A percentile compares a stretch with the other conserved stretches of the same genome.
These are phyloP conservation scores for Cercocebus atys DNA, from an alignment of 2,113 vertebrate genomes.

Conservation along the genomic window DNA sequence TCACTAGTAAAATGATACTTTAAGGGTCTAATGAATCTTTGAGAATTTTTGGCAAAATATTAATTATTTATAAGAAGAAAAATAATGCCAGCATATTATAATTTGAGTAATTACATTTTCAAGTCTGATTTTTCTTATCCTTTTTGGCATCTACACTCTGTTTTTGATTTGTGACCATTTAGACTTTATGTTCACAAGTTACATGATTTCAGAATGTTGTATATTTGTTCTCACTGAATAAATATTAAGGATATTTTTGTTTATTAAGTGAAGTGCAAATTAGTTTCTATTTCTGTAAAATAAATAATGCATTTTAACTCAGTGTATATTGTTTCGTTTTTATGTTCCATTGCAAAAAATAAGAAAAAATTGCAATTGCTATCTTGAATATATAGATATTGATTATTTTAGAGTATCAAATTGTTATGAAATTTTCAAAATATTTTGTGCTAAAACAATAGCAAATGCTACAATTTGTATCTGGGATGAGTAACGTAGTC, in stretches of 20 bases:
- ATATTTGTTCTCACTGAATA: background rate
- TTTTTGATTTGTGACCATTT: background rate
- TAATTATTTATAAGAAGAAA: background rate
- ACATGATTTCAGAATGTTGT: background rate
- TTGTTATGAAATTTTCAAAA: constrained; percentile 10
- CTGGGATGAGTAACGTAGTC: background rate
- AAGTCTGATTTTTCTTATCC: background rate
- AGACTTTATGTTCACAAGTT: background rate
- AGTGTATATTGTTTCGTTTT: background rate
- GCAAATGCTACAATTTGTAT: background rate
- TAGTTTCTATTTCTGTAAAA: background rate
- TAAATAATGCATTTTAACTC: background rate
- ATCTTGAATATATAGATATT: background rate
- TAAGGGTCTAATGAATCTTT: background rate
- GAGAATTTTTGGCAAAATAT: background rate
- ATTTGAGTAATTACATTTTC: background rate
- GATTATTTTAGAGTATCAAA: background rate
- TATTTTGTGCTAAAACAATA: background rate
- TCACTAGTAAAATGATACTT: background rate
- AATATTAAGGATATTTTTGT: background rate
- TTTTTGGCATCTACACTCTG: background rate
- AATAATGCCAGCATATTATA: background rate
- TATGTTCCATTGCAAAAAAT: background rate
- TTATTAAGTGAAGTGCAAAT: constrained; percentile 22
- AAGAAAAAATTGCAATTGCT: background rate